Evolutionary conservation across 2,113 vertebrate species (phyloP), one percentile per base, ranked within the genome.

Genomic region (Rhynchopsitta pachyrhyncha): DNA sequence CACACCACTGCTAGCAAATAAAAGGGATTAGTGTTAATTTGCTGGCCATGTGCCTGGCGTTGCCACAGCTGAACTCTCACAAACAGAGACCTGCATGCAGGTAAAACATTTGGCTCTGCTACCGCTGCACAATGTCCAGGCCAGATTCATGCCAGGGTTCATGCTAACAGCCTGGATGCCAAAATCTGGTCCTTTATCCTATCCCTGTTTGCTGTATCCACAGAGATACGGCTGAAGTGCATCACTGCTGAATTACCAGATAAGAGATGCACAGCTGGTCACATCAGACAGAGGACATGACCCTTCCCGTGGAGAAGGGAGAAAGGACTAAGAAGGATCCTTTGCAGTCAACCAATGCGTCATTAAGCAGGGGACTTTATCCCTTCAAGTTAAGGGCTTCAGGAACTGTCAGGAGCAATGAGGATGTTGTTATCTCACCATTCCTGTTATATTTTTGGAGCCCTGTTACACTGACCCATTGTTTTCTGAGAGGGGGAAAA

Each of bases 371-470:
- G 9, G 81, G 64, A 52, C 44, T 19, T 81, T 60, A 71, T 70
- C 69, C 17, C 69, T 92, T 64, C 6, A 2, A 69, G 39, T 52
- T 25, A 76, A 96, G 52, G 44, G 41, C 37, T 93, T 91, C 66
- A 62, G 95, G 91, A 96, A 74, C 93, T 80, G 86, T 64, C 1
- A 6, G 73, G 73, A 96, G 82, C 3, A 2, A 85, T 77, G 88
- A 93, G 90, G 92, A 95, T 95, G 90, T 95, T 78, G 64, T 95
- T 96, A 95, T 93, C 93, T 97, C 91, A 85, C 52, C 62, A 71
- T 67, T 94, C 62, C 39, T 69, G 80, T 67, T 86, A 23, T 93
- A 70, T 82, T 79, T 94, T 93, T 66, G 81, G 69, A 94, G 80
- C 49, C 69, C 52, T 66, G 66, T 62, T 93, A 66, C 33, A 71